Conservation (phyloP, 2,113 vertebrate genomes). For the Gila orcuttii region DNA sequence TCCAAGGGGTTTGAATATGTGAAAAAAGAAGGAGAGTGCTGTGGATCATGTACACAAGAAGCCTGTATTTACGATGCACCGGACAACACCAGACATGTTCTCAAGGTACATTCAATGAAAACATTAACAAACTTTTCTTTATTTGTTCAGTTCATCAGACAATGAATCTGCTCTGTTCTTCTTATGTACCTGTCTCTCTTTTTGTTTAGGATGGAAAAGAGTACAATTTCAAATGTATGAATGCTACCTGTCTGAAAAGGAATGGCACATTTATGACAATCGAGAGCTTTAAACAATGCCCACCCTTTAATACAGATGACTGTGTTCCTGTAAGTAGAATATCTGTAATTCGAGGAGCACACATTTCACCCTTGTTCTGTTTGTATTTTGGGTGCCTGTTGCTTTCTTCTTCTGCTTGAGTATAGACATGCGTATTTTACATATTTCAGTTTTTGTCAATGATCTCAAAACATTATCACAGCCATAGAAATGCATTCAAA, state of each 20-base stretch:
- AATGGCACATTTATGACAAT: conserved; percentile 72
- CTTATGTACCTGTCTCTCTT: neutral
- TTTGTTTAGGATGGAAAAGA: conserved; percentile 75
- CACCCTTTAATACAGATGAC: conserved; percentile 43
- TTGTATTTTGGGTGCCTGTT: neutral
- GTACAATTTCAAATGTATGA: conserved; percentile 75
- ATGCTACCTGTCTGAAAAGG: conserved; percentile 75
- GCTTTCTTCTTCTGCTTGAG: too few species aligned
- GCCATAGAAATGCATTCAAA: too few species aligned
- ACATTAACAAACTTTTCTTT: conserved; percentile 4
- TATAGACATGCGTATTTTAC: too few species aligned
- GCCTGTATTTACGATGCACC: conserved; percentile 48
- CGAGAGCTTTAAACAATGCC: conserved; percentile 79
- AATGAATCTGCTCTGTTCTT: neutral
- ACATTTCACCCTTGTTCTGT: neutral
- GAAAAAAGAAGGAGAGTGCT: conserved; percentile 67
- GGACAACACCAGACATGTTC: conserved; percentile 44
- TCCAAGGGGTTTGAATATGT: conserved; percentile 72
- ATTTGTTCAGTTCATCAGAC: conserved; percentile 73
- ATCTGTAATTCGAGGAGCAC: neutral
- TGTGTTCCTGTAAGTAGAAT: neutral
- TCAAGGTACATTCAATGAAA: conserved; percentile 62
- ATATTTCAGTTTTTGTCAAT: too few species aligned
- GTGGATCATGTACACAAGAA: conserved; percentile 83
- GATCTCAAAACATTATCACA: too few species aligned